Evolutionary conservation across 2,113 vertebrate species (phyloP).

Genomic region (Callipepla squamata): DNA sequence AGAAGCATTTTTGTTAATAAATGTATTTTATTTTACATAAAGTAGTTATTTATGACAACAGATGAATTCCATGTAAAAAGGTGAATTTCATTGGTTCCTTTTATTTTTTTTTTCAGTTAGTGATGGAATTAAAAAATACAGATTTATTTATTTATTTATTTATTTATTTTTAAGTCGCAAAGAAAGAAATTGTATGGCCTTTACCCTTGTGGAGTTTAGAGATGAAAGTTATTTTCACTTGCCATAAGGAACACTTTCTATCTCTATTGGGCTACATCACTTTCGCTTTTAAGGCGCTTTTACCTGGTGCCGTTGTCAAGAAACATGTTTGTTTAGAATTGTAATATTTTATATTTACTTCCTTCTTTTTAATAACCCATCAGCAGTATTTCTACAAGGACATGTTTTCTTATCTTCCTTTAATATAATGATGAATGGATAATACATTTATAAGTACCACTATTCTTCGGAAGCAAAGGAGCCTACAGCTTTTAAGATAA

Average conservation of each 20-base stretch:
- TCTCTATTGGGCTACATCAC: background rate
- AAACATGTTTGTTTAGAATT: background rate
- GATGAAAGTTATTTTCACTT: background rate
- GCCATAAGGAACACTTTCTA: rapidly evolving
- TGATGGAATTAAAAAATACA: background rate
- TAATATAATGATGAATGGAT: background rate
- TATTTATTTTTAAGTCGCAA: background rate
- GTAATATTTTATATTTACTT: background rate
- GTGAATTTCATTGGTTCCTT: background rate
- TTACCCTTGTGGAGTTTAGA: background rate
- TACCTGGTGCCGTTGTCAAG: background rate
- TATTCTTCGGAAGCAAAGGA: background rate
- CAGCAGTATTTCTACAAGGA: background rate
- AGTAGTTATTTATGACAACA: constrained; percentile 18
- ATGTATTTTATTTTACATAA: background rate
- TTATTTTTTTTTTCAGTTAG: background rate
- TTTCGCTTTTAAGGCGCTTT: constrained; percentile 1
- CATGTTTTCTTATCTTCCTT: background rate
- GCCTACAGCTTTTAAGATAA: background rate
- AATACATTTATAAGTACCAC: background rate
- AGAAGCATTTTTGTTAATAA: constrained; percentile 31
- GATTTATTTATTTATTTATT: background rate
- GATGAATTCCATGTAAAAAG: background rate
- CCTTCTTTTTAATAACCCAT: background rate
- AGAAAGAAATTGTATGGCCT: background rate